phyloP scores from a whole-genome alignment of 2,797 vertebrate genomes.

The Morus bassanus region DNA sequence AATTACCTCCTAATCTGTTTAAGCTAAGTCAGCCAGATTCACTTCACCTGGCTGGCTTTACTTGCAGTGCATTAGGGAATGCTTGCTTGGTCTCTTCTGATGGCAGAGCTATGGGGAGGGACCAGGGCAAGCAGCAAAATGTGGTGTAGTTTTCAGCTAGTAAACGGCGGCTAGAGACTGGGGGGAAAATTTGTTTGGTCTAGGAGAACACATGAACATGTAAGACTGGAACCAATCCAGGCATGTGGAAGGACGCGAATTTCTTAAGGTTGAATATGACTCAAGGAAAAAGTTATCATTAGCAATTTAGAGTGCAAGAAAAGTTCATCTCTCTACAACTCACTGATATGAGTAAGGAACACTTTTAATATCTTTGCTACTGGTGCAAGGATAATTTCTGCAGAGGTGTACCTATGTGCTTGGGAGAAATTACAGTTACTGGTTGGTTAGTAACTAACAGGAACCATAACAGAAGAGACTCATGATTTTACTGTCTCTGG shows the following conservation, averaged over 20 bases:
- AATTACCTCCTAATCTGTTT: constrained; percentile 6
- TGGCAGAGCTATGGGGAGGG: not conserved
- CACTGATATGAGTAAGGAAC: not conserved
- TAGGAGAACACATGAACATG: not conserved
- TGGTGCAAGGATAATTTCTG: not conserved
- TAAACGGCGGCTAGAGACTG: not conserved
- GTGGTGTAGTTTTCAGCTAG: not conserved
- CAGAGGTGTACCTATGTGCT: not conserved
- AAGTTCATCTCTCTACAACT: not conserved
- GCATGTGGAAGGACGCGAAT: not conserved
- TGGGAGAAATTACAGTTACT: not conserved
- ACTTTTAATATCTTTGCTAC: not conserved
- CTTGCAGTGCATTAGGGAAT: not conserved
- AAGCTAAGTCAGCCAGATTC: not conserved
- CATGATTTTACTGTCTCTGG: not conserved
- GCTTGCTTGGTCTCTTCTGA: not conserved
- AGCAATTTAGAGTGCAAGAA: not conserved
- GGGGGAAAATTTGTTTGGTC: not conserved
- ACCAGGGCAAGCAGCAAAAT: not conserved
- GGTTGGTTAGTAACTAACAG: not conserved
- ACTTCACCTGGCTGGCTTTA: constrained; percentile 45
- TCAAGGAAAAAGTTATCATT: not conserved
- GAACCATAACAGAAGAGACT: not conserved
- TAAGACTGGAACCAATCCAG: not conserved
- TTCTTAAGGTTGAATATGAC: not conserved